phyloP scores from a whole-genome alignment of 2,888 invertebrate species.

The Cantharis flavilabris region DNA sequence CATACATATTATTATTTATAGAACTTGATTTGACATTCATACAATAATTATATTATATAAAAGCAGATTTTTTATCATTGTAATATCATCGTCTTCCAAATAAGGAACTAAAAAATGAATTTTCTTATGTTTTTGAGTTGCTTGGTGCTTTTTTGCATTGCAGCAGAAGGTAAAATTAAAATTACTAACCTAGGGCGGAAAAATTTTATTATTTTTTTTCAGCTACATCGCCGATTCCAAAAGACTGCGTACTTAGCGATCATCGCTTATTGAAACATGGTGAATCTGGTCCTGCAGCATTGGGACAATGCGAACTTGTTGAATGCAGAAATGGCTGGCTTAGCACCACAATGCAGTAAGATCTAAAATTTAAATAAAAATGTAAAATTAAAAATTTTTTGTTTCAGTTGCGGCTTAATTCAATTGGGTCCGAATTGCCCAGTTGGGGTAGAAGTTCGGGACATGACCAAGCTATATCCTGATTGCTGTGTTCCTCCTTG shows the following conservation, averaged over 20 bases:
- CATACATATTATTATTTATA: too few relatives aligned
- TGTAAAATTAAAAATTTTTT: neutral
- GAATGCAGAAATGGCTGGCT: neutral
- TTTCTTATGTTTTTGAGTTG: neutral
- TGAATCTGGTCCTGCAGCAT: neutral
- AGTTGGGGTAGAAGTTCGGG: neutral
- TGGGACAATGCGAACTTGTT: neutral
- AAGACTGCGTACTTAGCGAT: neutral
- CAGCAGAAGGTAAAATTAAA: neutral
- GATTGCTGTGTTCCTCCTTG: neutral
- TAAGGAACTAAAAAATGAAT: neutral
- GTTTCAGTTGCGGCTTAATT: neutral
- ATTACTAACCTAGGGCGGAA: too few relatives aligned
- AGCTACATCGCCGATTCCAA: neutral
- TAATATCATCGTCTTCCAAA: too few relatives aligned
- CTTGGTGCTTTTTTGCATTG: neutral
- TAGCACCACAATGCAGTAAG: neutral
- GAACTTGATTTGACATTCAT: too few relatives aligned
- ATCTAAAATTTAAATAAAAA: neutral
- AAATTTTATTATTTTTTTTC: neutral
- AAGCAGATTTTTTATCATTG: too few relatives aligned
- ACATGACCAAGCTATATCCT: neutral
- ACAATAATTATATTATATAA: too few relatives aligned
- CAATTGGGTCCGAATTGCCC: neutral
- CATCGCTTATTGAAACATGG: neutral